Conservation (phyloP, 1,140 invertebrate species). For the Drosophila athabasca region DNA sequence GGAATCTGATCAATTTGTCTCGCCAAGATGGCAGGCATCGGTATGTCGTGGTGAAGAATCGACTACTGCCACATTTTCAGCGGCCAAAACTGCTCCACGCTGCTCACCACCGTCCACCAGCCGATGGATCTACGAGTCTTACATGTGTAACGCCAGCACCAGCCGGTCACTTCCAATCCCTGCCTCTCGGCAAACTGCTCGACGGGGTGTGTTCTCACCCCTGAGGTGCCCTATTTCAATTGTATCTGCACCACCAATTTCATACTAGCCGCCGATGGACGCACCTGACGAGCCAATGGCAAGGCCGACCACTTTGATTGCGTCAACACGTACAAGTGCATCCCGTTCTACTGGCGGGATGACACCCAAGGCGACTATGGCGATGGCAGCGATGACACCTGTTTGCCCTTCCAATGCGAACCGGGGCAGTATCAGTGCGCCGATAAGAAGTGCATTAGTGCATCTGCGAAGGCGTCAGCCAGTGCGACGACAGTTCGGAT, state of each 20-base stretch:
- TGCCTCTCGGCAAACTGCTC: conserved; percentile 87
- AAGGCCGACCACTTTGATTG: conserved; percentile 92
- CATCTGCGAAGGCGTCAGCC: conserved; percentile 88
- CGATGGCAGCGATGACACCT: conserved; percentile 90
- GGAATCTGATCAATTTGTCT: conserved; percentile 93
- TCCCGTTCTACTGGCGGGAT: conserved; percentile 91
- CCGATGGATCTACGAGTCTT: conserved; percentile 95
- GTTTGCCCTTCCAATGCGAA: conserved; percentile 89
- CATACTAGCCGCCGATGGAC: conserved; percentile 87
- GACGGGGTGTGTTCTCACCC: conserved; percentile 91
- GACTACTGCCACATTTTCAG: conserved; percentile 90
- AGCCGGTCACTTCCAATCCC: conserved; percentile 82
- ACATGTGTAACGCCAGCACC: conserved; percentile 90
- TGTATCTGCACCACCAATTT: conserved; percentile 94
- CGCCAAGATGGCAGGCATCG: conserved; percentile 91
- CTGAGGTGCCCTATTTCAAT: conserved; percentile 86
- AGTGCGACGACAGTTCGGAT: conserved; percentile 87
- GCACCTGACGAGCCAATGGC: conserved; percentile 90
- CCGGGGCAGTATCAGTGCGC: conserved; percentile 92
- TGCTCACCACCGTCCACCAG: conserved; percentile 90
- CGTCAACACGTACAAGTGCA: conserved; percentile 90
- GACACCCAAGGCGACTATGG: conserved; percentile 92
- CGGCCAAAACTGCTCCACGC: conserved; percentile 87
- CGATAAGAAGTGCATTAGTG: conserved; percentile 88
- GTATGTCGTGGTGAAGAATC: conserved; percentile 93